Base-by-base conservation (phyloP, 2,888 invertebrate species). In the Drosophila neonasuta region DNA sequence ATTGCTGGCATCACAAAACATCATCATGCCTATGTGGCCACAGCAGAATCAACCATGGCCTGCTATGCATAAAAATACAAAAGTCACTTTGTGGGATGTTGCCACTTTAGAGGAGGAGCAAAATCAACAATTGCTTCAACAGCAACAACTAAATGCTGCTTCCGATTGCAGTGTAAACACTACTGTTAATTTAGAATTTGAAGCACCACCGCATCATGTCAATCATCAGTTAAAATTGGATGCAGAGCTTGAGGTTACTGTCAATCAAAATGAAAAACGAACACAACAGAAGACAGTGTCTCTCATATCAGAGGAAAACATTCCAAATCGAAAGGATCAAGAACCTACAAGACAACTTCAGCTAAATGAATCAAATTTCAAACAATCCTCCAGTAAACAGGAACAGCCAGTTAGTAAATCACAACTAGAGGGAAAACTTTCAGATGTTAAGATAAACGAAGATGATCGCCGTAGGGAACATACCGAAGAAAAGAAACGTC, bases 401-500 rank as follows among this genome's bases (percentile, higher is more conserved):
- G 20, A 32, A 8, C 62, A 63, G 34, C 1, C 39, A 11, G n/a
- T 10, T 29, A 11, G 13, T 41, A 54, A 42, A 10, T 42, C 13
- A 41, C 30, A 30, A 10, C 8, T 74, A 2, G 36, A 63, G 50
- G 80, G 20, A 1, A 71, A 69, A 56, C 73, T 50, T 17, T 5
- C 15, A 4, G 69, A 70, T 3, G 2, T 49, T 7, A 73, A 73
- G 39, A 10, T 61, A 4, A 65, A 49, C 3, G 89, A 89, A 10
- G 90, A 89, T 5, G 89, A 89, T 5, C 87, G 88, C 0, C 88
- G 88, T 10, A 81, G 87, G 1, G 90, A 90, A 34, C 71, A 61
- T 29, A 77, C 68, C 10, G 90, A 90, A 30, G 90, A 90, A 13
- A 89, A 89, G 32, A 79, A 87, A 6, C 84, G 88, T 1, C 80